phyloP scores from a whole-genome alignment of 2,888 invertebrate genomes.

The Diaprepes abbreviatus region DNA sequence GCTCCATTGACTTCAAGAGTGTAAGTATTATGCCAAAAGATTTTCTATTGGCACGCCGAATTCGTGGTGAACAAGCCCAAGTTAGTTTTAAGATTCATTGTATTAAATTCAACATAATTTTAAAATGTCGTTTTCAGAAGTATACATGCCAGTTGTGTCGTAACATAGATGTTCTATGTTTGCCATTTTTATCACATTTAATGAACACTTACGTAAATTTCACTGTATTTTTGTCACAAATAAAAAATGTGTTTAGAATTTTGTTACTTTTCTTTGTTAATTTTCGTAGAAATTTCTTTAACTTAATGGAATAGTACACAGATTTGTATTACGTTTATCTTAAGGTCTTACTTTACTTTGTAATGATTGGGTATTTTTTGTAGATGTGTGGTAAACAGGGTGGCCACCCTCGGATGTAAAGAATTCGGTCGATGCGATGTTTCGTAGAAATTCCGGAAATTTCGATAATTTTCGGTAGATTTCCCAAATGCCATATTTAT shows the following conservation, averaged over 20 bases:
- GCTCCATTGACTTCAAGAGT: conserved; percentile 97
- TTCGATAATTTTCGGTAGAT: no score
- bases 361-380: conserved; percentile 7
- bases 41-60: conserved; percentile 95
- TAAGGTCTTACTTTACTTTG: conserved; percentile 1
- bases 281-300: not conserved
- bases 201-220: not conserved
- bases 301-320: not conserved
- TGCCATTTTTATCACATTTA: not conserved
- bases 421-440: no score
- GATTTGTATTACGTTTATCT: conserved; percentile 1
- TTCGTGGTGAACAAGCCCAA: conserved; percentile 96
- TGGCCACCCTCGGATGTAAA: no score
- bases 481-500: no score
- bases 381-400: no score
- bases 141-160: conserved; percentile 32
- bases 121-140: conserved; percentile 28
- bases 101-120: conserved; percentile 33
- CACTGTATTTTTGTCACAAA: conserved; percentile 5
- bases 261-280: not conserved
- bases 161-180: conserved; percentile 43
- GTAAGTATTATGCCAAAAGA: conserved; percentile 99
- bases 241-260: conserved; percentile 8
- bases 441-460: no score
- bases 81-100: conserved; percentile 36